phyloP scores from a whole-genome alignment of 2,113 vertebrate species.

The Pungitius pungitius region DNA sequence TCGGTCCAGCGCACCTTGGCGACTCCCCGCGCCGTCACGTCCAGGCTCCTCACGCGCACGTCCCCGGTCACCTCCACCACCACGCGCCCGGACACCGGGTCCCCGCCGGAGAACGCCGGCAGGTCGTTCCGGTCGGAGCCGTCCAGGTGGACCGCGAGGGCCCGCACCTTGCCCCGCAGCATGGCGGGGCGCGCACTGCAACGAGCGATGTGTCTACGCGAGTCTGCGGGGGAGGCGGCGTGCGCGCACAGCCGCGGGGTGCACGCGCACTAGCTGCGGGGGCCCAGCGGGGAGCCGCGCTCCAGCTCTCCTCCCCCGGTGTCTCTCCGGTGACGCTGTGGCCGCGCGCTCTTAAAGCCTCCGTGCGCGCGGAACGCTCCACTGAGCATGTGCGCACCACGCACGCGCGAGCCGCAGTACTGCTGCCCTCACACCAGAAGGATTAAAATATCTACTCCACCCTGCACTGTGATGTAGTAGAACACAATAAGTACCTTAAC shows the following conservation, averaged over 20 bases:
- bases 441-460: background rate
- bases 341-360: slow-evolving; percentile 68
- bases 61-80: slow-evolving; percentile 93
- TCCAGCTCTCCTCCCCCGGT: slow-evolving; percentile 30
- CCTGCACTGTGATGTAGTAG: background rate
- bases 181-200: slow-evolving; percentile 44
- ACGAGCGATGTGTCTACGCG: too few relatives aligned
- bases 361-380: slow-evolving; percentile 27
- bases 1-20: slow-evolving; percentile 99
- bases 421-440: too few relatives aligned
- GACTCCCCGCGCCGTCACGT: slow-evolving; percentile 90
- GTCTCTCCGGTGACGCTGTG: slow-evolving; percentile 13
- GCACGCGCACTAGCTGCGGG: slow-evolving; percentile 32
- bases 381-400: slow-evolving; percentile 72
- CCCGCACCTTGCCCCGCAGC: slow-evolving; percentile 96
- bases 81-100: slow-evolving; percentile 94
- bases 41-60: slow-evolving; percentile 90
- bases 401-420: background rate
- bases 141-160: slow-evolving; percentile 93
- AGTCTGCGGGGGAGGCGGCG: slow-evolving; percentile 22
- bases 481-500: background rate
- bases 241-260: slow-evolving; percentile 13
- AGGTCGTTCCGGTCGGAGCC: slow-evolving; percentile 94
- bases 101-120: slow-evolving; percentile 94
- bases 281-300: slow-evolving; percentile 63